Evolutionary conservation across 2,888 invertebrate genomes (phyloP).

Genomic region (Eristalis arbustorum): DNA sequence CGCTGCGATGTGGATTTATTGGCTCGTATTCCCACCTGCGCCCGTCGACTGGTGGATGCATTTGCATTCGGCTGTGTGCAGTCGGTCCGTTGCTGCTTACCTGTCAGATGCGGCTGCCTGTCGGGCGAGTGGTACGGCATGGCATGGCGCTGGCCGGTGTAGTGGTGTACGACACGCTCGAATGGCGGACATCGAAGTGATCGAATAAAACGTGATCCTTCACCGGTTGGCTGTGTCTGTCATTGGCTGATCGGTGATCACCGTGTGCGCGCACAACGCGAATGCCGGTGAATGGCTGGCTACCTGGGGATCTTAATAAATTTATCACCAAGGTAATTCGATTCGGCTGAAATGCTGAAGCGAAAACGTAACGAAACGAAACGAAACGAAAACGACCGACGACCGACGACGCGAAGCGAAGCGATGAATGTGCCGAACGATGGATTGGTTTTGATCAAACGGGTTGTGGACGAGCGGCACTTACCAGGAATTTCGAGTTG

Average conservation of each 20-base stretch:
- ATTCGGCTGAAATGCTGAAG: not conserved
- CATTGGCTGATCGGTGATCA: constrained; percentile 45
- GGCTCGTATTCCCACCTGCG: constrained; percentile 72
- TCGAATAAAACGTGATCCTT: constrained; percentile 74
- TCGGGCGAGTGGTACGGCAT: constrained; percentile 28
- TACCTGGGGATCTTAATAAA: constrained; percentile 64
- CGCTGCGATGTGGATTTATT: constrained; percentile 78
- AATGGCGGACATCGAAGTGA: constrained; percentile 77
- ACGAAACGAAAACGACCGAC: not conserved
- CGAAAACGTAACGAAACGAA: not conserved
- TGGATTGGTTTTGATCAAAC: not conserved
- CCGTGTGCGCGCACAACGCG: constrained; percentile 41
- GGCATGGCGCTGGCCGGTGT: constrained; percentile 16
- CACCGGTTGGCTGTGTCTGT: constrained; percentile 54
- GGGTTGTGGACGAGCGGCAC: not conserved
- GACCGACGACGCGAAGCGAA: not conserved
- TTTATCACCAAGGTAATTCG: constrained; percentile 9
- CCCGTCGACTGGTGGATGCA: constrained; percentile 13
- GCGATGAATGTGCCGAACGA: not conserved
- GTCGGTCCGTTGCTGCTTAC: constrained; percentile 62
- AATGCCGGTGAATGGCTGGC: constrained; percentile 74
- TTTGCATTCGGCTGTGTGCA: constrained; percentile 23
- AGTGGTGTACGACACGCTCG: constrained; percentile 70
- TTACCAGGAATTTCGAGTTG: not conserved
- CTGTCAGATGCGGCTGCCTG: constrained; percentile 70